A percentile compares a stretch with the other conserved stretches of the same genome.
These are phyloP conservation scores for Caenorhabditis sulstoni DNA, from an alignment of 2,888 invertebrate genomes.

Conservation along the genomic window DNA sequence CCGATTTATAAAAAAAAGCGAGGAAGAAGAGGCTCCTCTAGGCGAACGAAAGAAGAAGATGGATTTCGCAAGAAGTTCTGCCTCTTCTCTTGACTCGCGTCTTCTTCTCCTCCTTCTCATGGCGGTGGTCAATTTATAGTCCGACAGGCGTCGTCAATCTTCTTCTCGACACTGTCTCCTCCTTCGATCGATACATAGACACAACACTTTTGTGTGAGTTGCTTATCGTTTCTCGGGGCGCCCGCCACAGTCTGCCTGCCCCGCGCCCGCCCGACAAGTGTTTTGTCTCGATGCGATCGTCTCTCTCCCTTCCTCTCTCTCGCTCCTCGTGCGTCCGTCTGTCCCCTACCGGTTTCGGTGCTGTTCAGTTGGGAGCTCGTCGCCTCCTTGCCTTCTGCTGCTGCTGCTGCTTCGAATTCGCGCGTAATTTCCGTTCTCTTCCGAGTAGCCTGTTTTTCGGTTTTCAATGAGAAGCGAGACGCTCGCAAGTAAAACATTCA, in stretches of 20 bases:
- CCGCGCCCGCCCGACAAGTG: constrained; percentile 39
- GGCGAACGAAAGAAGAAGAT: constrained; percentile 31
- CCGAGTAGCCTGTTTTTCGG: constrained; percentile 20
- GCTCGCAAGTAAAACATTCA: constrained; percentile 34
- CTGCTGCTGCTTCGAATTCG: not conserved
- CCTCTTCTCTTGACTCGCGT: constrained; percentile 31
- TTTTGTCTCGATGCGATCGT: constrained; percentile 35
- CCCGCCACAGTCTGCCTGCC: constrained; percentile 13
- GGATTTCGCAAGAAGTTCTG: constrained; percentile 46
- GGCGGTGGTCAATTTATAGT: constrained; percentile 29
- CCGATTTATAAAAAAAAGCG: constrained; percentile 33
- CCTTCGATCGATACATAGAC: constrained; percentile 33
- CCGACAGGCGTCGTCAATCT: constrained; percentile 26
- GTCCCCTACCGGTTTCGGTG: constrained; percentile 36
- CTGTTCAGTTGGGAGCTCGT: constrained; percentile 17
- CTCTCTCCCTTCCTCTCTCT: not conserved
- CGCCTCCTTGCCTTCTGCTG: too few species aligned
- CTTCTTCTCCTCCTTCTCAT: constrained; percentile 25
- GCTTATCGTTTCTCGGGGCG: constrained; percentile 43
- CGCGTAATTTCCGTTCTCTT: constrained; percentile 13
- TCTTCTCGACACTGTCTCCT: constrained; percentile 4
- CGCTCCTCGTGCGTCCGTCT: constrained; percentile 2
- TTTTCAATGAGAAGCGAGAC: constrained; percentile 25
- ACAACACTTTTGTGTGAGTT: constrained; percentile 24
- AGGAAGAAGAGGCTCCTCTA: constrained; percentile 25